These are phyloP conservation scores for Aleiodes leptofemur DNA, from an alignment of 2,888 invertebrate species.

Conservation along the genomic window DNA sequence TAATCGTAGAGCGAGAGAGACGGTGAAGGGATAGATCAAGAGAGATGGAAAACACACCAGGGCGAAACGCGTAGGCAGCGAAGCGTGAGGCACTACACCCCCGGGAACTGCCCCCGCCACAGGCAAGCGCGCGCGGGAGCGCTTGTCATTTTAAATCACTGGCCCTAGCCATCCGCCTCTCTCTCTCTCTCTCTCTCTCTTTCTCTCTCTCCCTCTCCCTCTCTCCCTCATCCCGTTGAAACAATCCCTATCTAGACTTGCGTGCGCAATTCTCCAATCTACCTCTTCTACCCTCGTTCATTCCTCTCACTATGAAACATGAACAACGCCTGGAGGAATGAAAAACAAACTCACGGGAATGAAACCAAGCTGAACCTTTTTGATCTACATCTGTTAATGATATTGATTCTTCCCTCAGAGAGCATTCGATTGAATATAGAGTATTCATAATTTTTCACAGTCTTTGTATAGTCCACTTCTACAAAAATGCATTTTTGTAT, in stretches of 20 bases:
- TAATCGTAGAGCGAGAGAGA: conserved; percentile 70
- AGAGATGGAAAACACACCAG: conserved; percentile 34
- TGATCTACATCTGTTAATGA: conserved; percentile 61
- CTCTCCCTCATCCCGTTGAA: conserved; percentile 40
- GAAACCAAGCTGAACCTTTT: conserved; percentile 63
- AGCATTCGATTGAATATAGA: background rate
- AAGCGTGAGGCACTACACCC: conserved; percentile 72
- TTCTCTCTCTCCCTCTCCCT: conserved; percentile 3
- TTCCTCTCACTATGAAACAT: conserved; percentile 20
- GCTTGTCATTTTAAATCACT: conserved; percentile 75
- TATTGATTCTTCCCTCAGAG: conserved; percentile 56
- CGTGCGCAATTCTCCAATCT: conserved; percentile 20
- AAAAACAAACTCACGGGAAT: conserved; percentile 44
- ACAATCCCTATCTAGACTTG: conserved; percentile 43
- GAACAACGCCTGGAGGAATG: conserved; percentile 4
- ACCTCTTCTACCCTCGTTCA: conserved; percentile 17
- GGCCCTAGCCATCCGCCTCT: conserved; percentile 56
- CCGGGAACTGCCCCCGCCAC: conserved; percentile 66
- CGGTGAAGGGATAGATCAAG: conserved; percentile 45
- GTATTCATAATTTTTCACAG: too few species aligned
- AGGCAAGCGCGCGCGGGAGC: conserved; percentile 59
- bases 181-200: conserved; percentile 38
- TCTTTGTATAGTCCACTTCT: too few species aligned
- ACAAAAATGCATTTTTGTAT: too few species aligned
- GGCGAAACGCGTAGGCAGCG: conserved; percentile 59